A percentile compares a stretch with the other conserved stretches of the same genome.
phyloP scores from a whole-genome alignment of 1,140 invertebrate species.

The Drosophila ananassae region DNA sequence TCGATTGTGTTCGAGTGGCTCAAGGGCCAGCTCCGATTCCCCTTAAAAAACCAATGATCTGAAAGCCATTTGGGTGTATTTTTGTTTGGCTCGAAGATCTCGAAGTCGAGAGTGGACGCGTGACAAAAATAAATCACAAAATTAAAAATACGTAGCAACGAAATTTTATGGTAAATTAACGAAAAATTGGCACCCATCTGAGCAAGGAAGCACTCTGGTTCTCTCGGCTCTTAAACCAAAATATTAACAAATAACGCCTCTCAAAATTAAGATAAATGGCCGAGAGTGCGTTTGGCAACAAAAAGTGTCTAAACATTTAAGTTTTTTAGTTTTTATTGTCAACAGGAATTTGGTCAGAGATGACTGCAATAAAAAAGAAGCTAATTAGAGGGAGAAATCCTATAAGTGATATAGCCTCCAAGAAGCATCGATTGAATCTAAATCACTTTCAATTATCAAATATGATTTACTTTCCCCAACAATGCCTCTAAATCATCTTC shows the following conservation, averaged over 20 bases:
- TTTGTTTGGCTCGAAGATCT: slow-evolving; percentile 31
- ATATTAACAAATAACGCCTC: slow-evolving; percentile 26
- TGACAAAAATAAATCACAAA: slow-evolving; percentile 80
- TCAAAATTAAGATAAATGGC: slow-evolving; percentile 25
- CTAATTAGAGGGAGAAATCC: too few relatives aligned
- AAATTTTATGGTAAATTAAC: slow-evolving; percentile 75
- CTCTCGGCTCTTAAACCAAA: slow-evolving; percentile 22
- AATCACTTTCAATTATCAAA: neutral
- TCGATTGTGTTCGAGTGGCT: slow-evolving; percentile 25
- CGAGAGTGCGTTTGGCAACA: slow-evolving; percentile 11
- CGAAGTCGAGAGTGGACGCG: slow-evolving; percentile 53
- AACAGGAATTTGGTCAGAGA: neutral
- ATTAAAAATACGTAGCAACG: slow-evolving; percentile 69
- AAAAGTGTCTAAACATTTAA: slow-evolving; percentile 4
- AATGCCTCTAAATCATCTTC: neutral
- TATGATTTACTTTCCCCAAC: slow-evolving; percentile 7
- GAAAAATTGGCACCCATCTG: slow-evolving; percentile 61
- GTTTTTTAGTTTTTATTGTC: slow-evolving; percentile 19
- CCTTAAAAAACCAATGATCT: neutral
- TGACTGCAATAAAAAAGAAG: too few relatives aligned
- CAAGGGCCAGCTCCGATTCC: slow-evolving; percentile 8
- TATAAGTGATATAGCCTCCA: too few relatives aligned
- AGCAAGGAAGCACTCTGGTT: slow-evolving; percentile 17
- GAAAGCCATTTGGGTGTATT: slow-evolving; percentile 29
- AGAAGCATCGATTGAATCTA: neutral